Evolutionary conservation across 1,140 invertebrate genomes (phyloP).

Genomic region (Muscidifurax raptorellus): DNA sequence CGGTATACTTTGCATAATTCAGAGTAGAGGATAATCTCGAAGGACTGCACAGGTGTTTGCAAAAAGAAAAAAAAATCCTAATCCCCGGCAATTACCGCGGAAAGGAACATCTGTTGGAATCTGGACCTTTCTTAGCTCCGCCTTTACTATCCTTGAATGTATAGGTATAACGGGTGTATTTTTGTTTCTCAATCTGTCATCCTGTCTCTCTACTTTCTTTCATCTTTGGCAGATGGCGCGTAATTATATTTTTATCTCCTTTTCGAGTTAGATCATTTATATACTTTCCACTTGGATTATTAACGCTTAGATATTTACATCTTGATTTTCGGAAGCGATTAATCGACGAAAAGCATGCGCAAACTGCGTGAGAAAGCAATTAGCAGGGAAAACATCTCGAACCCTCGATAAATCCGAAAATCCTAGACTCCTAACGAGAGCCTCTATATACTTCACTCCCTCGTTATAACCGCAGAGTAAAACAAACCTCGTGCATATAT

Average conservation of each 20-base stretch:
- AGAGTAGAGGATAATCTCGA: not conserved
- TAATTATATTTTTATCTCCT: not conserved
- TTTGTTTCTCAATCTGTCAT: conserved; percentile 51
- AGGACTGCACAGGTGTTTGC: not conserved
- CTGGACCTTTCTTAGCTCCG: not conserved
- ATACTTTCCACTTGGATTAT: no score
- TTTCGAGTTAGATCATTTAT: not conserved
- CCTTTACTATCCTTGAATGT: not conserved
- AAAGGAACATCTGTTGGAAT: conserved; percentile 16
- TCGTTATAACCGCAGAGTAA: not conserved
- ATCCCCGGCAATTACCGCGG: conserved; percentile 45
- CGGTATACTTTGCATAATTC: no score
- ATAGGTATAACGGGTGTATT: conserved; percentile 3
- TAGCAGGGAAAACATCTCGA: no score
- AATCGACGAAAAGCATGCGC: no score
- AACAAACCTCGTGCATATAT: not conserved
- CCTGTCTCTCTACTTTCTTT: conserved; percentile 32
- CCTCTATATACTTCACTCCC: no score
- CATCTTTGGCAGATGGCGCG: not conserved
- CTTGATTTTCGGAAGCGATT: no score
- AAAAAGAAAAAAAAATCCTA: not conserved
- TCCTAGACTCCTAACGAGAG: no score
- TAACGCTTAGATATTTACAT: no score
- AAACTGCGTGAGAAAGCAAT: no score
- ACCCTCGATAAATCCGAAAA: no score